A percentile compares a stretch with the other conserved stretches of the same genome.
Evolutionary conservation across 2,797 vertebrate species (phyloP).

Genomic region (Neostethus bicornis): DNA sequence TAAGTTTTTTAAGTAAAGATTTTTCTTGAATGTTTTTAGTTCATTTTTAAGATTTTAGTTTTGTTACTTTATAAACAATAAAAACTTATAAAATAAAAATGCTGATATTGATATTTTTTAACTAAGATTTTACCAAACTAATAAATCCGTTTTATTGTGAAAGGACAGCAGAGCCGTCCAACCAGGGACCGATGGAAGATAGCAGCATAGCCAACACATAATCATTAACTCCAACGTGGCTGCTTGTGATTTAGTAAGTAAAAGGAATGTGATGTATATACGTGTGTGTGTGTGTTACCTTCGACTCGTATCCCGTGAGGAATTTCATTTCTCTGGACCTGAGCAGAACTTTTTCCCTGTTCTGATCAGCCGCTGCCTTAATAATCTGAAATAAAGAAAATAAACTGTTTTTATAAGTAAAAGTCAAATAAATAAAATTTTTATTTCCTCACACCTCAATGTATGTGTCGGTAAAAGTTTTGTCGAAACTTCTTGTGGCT

Average conservation of each 20-base stretch:
- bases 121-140: too few species aligned
- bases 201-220: neutral
- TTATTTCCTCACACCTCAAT: conserved; percentile 84
- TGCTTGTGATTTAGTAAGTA: neutral
- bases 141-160: too few species aligned
- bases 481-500: conserved; percentile 90
- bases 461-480: conserved; percentile 90
- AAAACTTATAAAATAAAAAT: too few species aligned
- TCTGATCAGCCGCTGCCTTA: conserved; percentile 84
- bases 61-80: too few species aligned
- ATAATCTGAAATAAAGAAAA: conserved; percentile 84
- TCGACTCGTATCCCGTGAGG: conserved; percentile 94
- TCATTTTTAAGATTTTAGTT: too few species aligned
- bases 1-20: too few species aligned
- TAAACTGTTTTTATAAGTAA: too few species aligned
- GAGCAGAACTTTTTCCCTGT: conserved; percentile 85
- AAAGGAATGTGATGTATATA: too few species aligned
- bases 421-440: neutral
- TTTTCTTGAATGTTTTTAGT: too few species aligned
- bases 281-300: conserved; percentile 86
- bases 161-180: neutral
- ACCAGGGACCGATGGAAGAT: neutral
- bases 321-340: conserved; percentile 94
- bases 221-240: neutral
- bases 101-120: too few species aligned